These are phyloP conservation scores for Gavia stellata DNA, from an alignment of 2,113 vertebrate genomes.

Conservation along the genomic window DNA sequence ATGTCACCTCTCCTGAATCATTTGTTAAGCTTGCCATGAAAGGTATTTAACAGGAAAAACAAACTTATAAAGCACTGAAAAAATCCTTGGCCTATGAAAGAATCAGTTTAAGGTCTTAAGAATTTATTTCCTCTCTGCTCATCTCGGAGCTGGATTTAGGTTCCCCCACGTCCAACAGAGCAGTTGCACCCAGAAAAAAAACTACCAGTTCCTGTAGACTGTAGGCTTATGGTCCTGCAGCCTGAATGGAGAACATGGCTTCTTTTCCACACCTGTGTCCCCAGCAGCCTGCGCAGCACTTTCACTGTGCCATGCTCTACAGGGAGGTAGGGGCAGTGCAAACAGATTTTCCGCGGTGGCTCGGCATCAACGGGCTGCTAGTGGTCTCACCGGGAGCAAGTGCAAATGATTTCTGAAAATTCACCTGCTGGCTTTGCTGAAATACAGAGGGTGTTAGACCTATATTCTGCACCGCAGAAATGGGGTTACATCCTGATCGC, in stretches of 20 bases:
- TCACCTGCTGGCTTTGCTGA: neutral
- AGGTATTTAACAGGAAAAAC: neutral
- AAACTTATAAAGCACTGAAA: neutral
- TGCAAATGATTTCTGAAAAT: neutral
- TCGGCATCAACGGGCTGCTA: neutral
- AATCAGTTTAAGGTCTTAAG: neutral
- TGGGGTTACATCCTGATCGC: neutral
- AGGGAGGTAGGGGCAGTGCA: rapidly evolving
- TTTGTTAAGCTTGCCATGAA: neutral
- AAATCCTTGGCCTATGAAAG: neutral
- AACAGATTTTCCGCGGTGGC: neutral
- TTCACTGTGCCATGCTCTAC: rapidly evolving
- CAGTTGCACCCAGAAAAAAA: neutral
- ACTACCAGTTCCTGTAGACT: rapidly evolving
- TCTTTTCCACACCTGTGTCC: neutral
- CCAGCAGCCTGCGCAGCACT: neutral
- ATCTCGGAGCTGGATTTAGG: neutral
- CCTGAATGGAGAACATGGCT: neutral
- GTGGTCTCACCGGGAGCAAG: neutral
- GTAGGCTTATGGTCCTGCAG: neutral
- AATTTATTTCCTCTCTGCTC: neutral
- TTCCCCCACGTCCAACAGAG: neutral
- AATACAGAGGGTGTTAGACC: neutral
- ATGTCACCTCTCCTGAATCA: neutral
- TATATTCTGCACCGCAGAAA: neutral